Percentiles rank a stretch among this genome's conserved stretches.
Evolutionary conservation across 2,113 vertebrate species (phyloP).

Genomic region (Salvator merianae): DNA sequence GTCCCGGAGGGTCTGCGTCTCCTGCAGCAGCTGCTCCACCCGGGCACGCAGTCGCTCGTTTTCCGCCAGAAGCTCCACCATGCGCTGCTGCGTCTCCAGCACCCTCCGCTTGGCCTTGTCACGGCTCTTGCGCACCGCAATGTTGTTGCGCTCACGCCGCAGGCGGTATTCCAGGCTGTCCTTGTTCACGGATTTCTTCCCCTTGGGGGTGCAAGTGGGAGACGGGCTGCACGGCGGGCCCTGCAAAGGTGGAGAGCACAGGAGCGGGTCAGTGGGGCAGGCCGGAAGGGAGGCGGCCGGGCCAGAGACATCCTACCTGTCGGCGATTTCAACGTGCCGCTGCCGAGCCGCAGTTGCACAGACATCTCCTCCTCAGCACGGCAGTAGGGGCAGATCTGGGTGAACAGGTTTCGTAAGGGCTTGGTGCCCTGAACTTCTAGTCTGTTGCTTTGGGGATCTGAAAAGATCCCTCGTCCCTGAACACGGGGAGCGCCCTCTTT

Average conservation of each 20-base stretch:
- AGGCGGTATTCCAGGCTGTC: conserved; percentile 87
- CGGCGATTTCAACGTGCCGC: too few relatives aligned
- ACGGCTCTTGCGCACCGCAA: conserved; percentile 89
- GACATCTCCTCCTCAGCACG: too few relatives aligned
- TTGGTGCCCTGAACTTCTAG: too few relatives aligned
- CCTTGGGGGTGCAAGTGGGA: conserved; percentile 61
- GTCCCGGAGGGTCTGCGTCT: conserved; percentile 86
- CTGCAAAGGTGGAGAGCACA: not conserved
- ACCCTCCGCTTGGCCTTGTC: conserved; percentile 89
- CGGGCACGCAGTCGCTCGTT: conserved; percentile 85
- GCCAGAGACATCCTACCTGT: too few relatives aligned
- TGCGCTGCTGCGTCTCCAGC: conserved; percentile 86
- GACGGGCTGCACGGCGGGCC: conserved; percentile 63
- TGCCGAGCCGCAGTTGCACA: too few relatives aligned
- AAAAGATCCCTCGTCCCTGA: too few relatives aligned
- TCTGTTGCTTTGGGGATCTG: too few relatives aligned
- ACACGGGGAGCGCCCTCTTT: too few relatives aligned
- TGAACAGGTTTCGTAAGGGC: too few relatives aligned
- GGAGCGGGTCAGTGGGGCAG: too few relatives aligned
- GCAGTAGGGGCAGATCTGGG: too few relatives aligned
- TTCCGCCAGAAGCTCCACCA: conserved; percentile 86
- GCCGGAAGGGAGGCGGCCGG: too few relatives aligned
- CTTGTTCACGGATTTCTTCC: conserved; percentile 84
- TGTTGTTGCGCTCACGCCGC: conserved; percentile 88
- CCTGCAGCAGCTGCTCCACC: conserved; percentile 85